Base-by-base conservation (phyloP, 2,888 invertebrate species). In the Phrixothrix hirtus region DNA sequence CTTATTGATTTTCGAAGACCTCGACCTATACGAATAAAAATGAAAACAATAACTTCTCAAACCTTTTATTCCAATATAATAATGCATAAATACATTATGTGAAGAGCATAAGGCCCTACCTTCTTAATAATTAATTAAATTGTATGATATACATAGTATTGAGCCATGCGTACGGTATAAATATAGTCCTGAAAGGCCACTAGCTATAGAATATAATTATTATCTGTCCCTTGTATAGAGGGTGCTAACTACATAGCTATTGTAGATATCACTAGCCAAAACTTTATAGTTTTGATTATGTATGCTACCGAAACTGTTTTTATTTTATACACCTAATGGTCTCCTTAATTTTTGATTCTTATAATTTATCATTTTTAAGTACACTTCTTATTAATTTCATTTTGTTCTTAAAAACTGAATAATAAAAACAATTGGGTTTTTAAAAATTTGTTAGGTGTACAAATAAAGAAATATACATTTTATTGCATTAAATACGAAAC, bases 261-360 rank as follows among this genome's bases (percentile, higher is more conserved):
- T 64, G 44, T 64, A 63, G 63, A 63, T 64, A 66, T 72, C 71
- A 72, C 72, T 72, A 71, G 71, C 70, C 72, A 60, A 69, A 70
- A n/a, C 60, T 50, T 62, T 58, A 53, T 30, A 38, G 27, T 27
- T 48, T 50, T 48, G 42, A 46, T 35, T 34, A 37, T 38, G 32
- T 42, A 42, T 48, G 41, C 45, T 35, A 47, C 44, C 25, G 13
- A 39, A 39, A 30, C 30, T 32, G 21, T 1, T 29, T 13, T 21
- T 2, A 42, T 42, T n/a, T n/a, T n/a, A n/a, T n/a, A n/a, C n/a
- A n/a, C n/a, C n/a, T n/a, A n/a, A n/a, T n/a, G n/a, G n/a, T n/a
- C n/a, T n/a, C n/a, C n/a, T n/a, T n/a, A n/a, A n/a, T n/a, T n/a
- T n/a, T n/a, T n/a, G n/a, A n/a, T n/a, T n/a, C n/a, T n/a, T n/a